Conservation (phyloP, 2,797 vertebrate species). For the Channallabes apus region DNA sequence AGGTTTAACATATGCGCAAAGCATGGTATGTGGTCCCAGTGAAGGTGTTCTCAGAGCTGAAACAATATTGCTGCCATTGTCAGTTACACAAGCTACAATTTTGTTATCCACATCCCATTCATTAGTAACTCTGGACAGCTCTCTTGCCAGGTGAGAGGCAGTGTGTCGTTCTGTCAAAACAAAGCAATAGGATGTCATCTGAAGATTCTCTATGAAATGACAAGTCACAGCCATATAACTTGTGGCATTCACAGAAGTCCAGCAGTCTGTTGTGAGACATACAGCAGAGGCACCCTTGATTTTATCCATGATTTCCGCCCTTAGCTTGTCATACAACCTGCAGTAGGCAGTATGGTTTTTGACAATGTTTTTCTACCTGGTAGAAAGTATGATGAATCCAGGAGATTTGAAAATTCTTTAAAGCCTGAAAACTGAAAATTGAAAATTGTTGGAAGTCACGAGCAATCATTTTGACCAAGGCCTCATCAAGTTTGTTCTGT, state of each 20-base stretch:
- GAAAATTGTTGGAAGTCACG: no score
- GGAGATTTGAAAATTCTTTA: conserved; percentile 4
- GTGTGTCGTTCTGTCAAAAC: background rate
- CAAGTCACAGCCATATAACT: conserved; percentile 33
- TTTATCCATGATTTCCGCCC: background rate
- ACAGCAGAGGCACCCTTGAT: conserved; percentile 2
- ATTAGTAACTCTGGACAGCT: background rate
- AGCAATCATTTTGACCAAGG: no score
- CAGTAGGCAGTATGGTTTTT: conserved; percentile 6
- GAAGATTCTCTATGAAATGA: conserved; percentile 26
- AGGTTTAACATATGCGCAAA: conserved; percentile 38
- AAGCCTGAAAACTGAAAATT: background rate
- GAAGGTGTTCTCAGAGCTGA: background rate
- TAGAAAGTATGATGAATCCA: conserved; percentile 3
- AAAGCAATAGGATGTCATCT: conserved; percentile 11
- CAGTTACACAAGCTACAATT: background rate
- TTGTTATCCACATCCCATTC: background rate
- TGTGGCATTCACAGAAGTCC: conserved; percentile 31
- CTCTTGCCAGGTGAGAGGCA: background rate
- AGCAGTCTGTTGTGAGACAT: conserved; percentile 43
- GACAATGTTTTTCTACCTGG: conserved; percentile 8
- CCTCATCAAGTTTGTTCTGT: no score
- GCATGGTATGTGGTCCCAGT: conserved; percentile 23
- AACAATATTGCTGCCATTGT: conserved; percentile 17
- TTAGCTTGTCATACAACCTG: background rate